These are phyloP conservation scores for Erpornis zantholeuca DNA, from an alignment of 2,113 vertebrate genomes.

Conservation along the genomic window DNA sequence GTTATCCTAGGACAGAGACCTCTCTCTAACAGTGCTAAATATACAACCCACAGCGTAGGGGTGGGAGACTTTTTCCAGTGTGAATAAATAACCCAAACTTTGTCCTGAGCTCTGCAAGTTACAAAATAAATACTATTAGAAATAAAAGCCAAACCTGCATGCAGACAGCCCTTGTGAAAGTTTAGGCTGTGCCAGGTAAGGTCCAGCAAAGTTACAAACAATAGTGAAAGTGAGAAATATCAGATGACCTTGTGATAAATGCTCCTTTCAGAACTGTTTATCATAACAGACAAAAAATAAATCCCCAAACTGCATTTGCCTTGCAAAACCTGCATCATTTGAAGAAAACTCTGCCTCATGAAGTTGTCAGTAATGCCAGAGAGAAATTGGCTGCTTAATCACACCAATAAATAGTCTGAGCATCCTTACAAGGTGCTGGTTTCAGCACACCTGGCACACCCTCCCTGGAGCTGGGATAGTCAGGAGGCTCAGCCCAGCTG, in stretches of 20 bases:
- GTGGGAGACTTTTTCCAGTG: background rate
- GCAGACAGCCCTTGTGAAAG: background rate
- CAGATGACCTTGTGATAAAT: background rate
- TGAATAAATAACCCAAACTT: background rate
- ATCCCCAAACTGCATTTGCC: background rate
- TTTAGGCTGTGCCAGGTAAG: background rate
- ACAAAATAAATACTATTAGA: background rate
- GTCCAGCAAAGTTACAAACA: background rate
- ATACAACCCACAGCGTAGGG: background rate
- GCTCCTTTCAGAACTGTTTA: background rate
- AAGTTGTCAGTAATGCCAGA: background rate
- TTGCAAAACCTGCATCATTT: background rate
- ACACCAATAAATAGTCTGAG: background rate
- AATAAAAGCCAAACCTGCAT: background rate
- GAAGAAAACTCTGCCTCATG: background rate
- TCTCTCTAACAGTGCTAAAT: background rate
- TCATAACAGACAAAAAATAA: background rate
- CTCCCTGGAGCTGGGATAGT: background rate
- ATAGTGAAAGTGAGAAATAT: background rate
- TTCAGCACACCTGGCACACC: background rate
- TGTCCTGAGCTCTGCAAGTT: background rate
- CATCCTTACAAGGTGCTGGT: background rate
- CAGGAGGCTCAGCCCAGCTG: background rate
- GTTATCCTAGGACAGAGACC: background rate
- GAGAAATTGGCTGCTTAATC: background rate